Percentiles rank a stretch among this genome's conserved stretches.
These are phyloP conservation scores for Leucophenga maculata DNA, from an alignment of 2,888 invertebrate genomes.

Conservation along the genomic window DNA sequence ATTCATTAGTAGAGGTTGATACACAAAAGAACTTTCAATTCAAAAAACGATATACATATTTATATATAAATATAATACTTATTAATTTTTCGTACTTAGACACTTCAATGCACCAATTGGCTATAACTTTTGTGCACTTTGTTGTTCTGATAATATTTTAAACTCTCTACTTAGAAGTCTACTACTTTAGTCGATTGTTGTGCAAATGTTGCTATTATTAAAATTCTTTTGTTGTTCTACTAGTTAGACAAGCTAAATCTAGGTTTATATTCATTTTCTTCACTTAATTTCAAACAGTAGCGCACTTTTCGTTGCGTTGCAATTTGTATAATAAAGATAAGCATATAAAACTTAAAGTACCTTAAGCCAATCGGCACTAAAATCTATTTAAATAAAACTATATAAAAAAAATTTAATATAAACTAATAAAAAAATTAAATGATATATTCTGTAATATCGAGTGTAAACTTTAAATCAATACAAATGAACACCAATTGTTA, in stretches of 20 bases:
- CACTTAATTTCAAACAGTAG: not conserved
- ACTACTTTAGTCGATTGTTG: not conserved
- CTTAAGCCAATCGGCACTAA: constrained; percentile 72
- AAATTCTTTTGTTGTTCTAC: not conserved
- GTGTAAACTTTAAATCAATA: constrained; percentile 4
- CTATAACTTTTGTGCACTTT: constrained; percentile 4
- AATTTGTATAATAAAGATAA: constrained; percentile 29
- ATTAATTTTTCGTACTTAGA: too few species aligned
- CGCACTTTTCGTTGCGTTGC: not conserved
- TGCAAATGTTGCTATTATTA: not conserved
- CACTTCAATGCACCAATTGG: not conserved
- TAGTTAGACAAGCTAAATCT: not conserved
- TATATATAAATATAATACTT: not conserved
- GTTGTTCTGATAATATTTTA: not conserved
- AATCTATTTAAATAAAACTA: constrained; percentile 52
- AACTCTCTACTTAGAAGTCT: too few species aligned
- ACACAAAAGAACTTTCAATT: not conserved
- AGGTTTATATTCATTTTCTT: not conserved
- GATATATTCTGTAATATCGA: not conserved
- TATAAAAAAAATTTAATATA: constrained; percentile 40
- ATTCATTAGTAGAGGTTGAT: constrained; percentile 4
- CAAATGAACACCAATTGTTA: constrained; percentile 18
- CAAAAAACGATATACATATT: not conserved
- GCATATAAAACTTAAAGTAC: constrained; percentile 66
- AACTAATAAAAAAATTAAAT: not conserved